A percentile compares a stretch with the other conserved stretches of the same genome.
phyloP scores from a whole-genome alignment of 1,140 invertebrate species.

The Drosophila yakuba region DNA sequence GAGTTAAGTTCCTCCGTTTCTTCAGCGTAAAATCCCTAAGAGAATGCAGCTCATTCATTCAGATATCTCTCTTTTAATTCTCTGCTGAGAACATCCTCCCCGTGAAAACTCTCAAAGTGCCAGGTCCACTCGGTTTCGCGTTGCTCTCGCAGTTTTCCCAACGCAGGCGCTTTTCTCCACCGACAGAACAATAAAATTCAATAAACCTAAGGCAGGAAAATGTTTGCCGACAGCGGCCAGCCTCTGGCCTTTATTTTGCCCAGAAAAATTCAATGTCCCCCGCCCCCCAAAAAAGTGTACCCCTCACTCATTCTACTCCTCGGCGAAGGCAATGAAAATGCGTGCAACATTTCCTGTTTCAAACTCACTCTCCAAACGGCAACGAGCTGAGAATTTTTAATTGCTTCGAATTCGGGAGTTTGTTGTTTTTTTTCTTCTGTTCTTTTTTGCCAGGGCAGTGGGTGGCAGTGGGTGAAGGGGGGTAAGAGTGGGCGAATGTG shows the following conservation, averaged over 20 bases:
- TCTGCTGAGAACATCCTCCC: neutral
- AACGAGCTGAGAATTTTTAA: conserved; percentile 51
- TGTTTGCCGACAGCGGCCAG: conserved; percentile 68
- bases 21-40: neutral
- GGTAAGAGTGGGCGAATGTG: neutral
- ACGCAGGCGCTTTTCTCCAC: conserved; percentile 44
- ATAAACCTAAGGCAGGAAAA: conserved; percentile 60
- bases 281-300: too few species aligned
- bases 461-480: too few species aligned
- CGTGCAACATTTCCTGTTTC: conserved; percentile 11
- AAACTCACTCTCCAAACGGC: conserved; percentile 6
- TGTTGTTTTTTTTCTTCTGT: conserved; percentile 2
- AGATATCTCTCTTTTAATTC: neutral
- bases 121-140: too few species aligned
- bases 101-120: neutral
- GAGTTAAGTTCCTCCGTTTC: neutral
- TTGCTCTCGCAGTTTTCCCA: conserved; percentile 10
- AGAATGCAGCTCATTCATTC: neutral
- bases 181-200: conserved; percentile 71
- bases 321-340: conserved; percentile 63
- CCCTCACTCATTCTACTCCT: conserved; percentile 23
- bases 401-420: conserved; percentile 40
- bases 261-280: conserved; percentile 1
- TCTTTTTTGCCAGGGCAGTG: too few species aligned
- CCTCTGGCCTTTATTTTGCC: conserved; percentile 32